Conservation (phyloP, 2,888 invertebrate species). For the Oscheius sp. region DNA sequence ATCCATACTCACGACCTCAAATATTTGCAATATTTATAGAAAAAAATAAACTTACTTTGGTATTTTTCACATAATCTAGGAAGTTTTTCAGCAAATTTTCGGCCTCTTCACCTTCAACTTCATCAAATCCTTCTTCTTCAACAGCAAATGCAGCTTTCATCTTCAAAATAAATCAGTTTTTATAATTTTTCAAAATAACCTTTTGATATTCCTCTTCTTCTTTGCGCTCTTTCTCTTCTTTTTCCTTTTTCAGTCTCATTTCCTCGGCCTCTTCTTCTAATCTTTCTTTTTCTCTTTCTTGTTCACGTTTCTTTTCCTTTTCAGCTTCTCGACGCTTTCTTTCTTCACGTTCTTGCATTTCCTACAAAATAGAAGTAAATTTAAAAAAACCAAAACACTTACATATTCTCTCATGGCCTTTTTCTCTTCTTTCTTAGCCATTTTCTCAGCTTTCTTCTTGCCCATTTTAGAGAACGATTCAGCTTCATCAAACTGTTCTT, state of each 20-base stretch:
- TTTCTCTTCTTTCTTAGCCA: constrained; percentile 71
- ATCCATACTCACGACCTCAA: constrained; percentile 71
- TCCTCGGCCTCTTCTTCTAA: constrained; percentile 61
- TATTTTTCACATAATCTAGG: constrained; percentile 66
- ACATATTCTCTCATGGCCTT: constrained; percentile 66
- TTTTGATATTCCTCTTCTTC: constrained; percentile 72
- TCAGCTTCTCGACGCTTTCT: constrained; percentile 65
- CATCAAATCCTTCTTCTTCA: constrained; percentile 70
- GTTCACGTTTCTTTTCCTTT: constrained; percentile 61
- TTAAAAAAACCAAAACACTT: too few relatives aligned
- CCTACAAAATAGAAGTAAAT: constrained; percentile 47
- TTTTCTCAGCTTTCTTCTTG: constrained; percentile 71
- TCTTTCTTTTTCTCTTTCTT: constrained; percentile 56
- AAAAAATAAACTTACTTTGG: constrained; percentile 66
- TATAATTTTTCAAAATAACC: constrained; percentile 38
- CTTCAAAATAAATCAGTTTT: constrained; percentile 40
- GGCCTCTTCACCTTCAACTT: constrained; percentile 66
- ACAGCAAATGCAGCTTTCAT: constrained; percentile 70
- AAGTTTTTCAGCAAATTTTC: constrained; percentile 68
- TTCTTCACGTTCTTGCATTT: constrained; percentile 69
- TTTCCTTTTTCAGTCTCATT: constrained; percentile 58
- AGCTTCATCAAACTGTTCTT: constrained; percentile 29
- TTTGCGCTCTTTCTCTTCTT: constrained; percentile 67
- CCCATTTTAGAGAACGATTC: constrained; percentile 62
- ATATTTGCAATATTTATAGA: not conserved